phyloP scores from a whole-genome alignment of 37 sponge, comb jelly and placozoan species.

The Geodia barretti region DNA sequence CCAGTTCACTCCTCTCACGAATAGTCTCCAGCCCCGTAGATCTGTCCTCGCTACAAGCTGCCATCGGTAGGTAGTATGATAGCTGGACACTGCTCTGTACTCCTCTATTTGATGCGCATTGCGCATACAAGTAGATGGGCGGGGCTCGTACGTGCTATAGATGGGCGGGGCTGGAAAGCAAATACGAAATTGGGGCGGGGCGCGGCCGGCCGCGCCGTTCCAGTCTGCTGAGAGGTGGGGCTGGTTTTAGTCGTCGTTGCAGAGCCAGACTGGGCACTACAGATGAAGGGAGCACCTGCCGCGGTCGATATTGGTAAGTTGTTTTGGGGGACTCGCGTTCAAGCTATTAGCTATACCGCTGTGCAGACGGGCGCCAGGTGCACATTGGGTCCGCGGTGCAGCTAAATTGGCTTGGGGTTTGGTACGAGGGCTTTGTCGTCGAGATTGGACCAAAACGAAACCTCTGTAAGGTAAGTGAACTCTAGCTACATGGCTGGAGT shows the following conservation, averaged over 20 bases:
- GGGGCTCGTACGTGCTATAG: no score
- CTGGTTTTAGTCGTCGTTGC: constrained; percentile 1
- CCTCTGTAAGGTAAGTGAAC: constrained; percentile 28
- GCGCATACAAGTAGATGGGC: no score
- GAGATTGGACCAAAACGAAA: constrained; percentile 44
- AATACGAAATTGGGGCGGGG: not conserved
- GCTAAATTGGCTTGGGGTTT: constrained; percentile 41
- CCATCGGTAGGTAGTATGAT: no score
- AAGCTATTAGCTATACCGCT: no score
- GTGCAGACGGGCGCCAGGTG: constrained; percentile 9
- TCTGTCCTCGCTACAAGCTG: no score
- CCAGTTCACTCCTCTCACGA: not conserved
- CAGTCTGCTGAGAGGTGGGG: constrained; percentile 11
- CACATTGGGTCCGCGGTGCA: constrained; percentile 24
- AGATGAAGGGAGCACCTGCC: not conserved
- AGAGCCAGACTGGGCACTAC: no score
- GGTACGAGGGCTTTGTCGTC: constrained; percentile 53
- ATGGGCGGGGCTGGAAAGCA: no score
- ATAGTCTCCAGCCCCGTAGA: not conserved
- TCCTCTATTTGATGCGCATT: not conserved
- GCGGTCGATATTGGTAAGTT: not conserved
- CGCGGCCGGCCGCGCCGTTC: not conserved
- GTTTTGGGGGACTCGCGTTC: not conserved
- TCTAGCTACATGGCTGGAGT: no score
- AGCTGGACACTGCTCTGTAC: not conserved